Percentiles rank a stretch among this genome's conserved stretches.
Conservation (phyloP, 2,797 vertebrate genomes). For the Monodelphis domestica region DNA sequence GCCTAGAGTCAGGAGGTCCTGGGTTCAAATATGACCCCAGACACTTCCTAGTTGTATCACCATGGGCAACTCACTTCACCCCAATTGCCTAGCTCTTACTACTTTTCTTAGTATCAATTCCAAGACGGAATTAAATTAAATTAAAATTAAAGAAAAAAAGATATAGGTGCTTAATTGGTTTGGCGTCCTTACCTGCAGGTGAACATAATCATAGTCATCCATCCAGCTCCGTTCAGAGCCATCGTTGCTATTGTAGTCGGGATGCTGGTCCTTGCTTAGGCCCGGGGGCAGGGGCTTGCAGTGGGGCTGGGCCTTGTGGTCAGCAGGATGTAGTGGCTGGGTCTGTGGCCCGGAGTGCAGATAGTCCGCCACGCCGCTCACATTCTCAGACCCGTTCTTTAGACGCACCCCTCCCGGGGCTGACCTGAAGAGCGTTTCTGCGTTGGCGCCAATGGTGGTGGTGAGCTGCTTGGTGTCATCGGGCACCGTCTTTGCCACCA, state of each 20-base stretch:
- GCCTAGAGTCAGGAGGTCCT: no score
- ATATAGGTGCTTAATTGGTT: background rate
- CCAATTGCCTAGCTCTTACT: no score
- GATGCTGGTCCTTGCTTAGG: conserved; percentile 85
- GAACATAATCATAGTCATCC: conserved; percentile 99
- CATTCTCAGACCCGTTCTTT: conserved; percentile 78
- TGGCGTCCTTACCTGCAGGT: conserved; percentile 91
- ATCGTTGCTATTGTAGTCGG: conserved; percentile 88
- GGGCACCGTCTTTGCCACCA: conserved; percentile 93
- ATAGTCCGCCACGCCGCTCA: conserved; percentile 73
- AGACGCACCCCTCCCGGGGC: conserved; percentile 78
- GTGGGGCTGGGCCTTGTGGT: conserved; percentile 77
- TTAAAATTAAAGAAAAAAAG: no score
- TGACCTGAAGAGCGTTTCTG: conserved; percentile 91
- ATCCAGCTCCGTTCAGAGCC: conserved; percentile 97
- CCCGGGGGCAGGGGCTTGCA: conserved; percentile 84
- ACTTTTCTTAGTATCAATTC: background rate
- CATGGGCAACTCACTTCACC: no score
- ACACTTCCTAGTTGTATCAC: no score
- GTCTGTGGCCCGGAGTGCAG: conserved; percentile 73
- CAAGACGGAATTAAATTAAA: no score
- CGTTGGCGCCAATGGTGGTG: conserved; percentile 89
- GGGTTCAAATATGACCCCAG: no score
- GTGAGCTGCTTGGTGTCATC: conserved; percentile 94
- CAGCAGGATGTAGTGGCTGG: conserved; percentile 71